phyloP scores from a whole-genome alignment of 2,888 invertebrate genomes.

The Dasypolia templi region DNA sequence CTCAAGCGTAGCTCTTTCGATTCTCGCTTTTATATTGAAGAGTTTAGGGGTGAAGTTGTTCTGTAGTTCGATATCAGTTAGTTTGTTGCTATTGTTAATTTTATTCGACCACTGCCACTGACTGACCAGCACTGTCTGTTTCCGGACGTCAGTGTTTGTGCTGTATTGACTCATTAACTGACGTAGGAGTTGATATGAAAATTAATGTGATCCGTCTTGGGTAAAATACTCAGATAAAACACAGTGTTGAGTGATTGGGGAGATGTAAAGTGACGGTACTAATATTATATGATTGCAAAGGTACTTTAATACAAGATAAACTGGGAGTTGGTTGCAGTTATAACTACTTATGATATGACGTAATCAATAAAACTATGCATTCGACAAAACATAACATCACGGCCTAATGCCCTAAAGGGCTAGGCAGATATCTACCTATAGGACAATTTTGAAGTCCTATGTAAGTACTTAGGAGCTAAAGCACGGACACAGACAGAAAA shows the following conservation, averaged over 20 bases:
- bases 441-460: not conserved
- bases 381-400: not conserved
- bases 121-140: constrained; percentile 4
- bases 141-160: not conserved
- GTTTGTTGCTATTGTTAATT: constrained; percentile 24
- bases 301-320: not conserved
- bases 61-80: constrained; percentile 14
- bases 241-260: not conserved
- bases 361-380: not conserved
- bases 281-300: constrained; percentile 1
- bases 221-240: not conserved
- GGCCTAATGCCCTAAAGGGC: not conserved
- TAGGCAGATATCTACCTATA: not conserved
- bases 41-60: not conserved
- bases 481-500: too few relatives aligned
- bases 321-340: not conserved
- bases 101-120: not conserved
- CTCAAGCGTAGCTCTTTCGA: not conserved
- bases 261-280: not conserved
- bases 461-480: too few relatives aligned
- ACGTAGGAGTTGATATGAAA: constrained; percentile 9
- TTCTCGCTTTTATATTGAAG: constrained; percentile 9
- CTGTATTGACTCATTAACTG: constrained; percentile 22
- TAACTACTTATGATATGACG: not conserved
- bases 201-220: not conserved